Conservation (phyloP, 2,888 invertebrate species). For the Subacronicta megacephala region DNA sequence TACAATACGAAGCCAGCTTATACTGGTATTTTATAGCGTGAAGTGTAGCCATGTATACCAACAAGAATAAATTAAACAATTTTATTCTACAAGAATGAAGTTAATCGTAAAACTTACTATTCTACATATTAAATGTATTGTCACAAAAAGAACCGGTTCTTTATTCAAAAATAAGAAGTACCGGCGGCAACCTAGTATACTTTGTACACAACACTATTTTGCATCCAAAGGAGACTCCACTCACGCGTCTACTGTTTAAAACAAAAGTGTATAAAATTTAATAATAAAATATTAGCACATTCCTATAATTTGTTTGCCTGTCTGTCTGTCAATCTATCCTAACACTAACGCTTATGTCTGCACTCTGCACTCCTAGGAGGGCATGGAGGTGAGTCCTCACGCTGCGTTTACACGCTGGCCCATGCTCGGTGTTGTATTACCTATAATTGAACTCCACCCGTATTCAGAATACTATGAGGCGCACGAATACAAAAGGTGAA, state of each 20-base stretch:
- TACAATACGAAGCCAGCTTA: no score
- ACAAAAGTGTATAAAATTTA: neutral
- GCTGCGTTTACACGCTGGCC: conserved; percentile 40
- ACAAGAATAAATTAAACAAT: no score
- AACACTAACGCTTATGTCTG: conserved; percentile 84
- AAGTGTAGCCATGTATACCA: no score
- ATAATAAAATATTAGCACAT: conserved; percentile 65
- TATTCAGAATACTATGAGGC: no score
- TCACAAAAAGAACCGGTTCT: neutral
- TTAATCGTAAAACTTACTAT: no score
- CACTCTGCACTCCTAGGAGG: conserved; percentile 86
- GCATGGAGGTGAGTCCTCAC: conserved; percentile 86
- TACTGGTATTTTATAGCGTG: no score
- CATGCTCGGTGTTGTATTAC: conserved; percentile 1
- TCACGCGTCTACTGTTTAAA: neutral
- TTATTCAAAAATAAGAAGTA: neutral
- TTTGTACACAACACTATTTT: neutral
- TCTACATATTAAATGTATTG: no score
- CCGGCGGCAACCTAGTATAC: no score
- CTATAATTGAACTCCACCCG: neutral
- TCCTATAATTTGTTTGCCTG: conserved; percentile 78
- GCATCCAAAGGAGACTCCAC: neutral
- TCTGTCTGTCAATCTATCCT: conserved; percentile 77
- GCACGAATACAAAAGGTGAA: no score
- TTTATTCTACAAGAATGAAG: no score